Percentiles rank a stretch among this genome's conserved stretches.
Conservation (phyloP, 2,797 vertebrate species). For the Pampus argenteus region DNA sequence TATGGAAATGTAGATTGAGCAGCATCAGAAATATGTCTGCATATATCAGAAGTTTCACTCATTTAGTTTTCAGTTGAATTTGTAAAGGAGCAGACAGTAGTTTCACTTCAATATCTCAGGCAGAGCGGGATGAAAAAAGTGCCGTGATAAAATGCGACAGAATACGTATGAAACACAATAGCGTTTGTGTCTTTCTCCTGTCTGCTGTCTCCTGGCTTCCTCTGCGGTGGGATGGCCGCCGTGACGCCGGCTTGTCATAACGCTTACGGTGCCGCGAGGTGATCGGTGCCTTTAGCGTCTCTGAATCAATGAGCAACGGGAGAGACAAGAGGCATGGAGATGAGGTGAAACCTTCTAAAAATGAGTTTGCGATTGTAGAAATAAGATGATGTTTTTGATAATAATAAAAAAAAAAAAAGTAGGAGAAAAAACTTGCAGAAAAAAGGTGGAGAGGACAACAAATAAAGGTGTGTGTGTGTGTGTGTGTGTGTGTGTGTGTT, state of each 20-base stretch:
- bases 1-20: conserved; percentile 4
- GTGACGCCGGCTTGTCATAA: conserved; percentile 46
- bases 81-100: not conserved
- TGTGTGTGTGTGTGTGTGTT: conserved; percentile 24
- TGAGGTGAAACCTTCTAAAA: not conserved
- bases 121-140: not conserved
- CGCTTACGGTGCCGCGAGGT: conserved; percentile 11
- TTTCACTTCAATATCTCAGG: conserved; percentile 3
- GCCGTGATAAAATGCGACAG: conserved; percentile 5
- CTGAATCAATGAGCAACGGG: conserved; percentile 1
- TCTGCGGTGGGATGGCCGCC: conserved; percentile 10
- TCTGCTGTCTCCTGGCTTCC: conserved; percentile 18
- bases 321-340: not conserved
- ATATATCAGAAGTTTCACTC: not conserved
- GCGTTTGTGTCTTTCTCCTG: conserved; percentile 1
- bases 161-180: conserved; percentile 6
- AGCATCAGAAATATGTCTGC: conserved; percentile 2
- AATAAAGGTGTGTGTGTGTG: conserved; percentile 9
- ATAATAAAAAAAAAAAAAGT: not conserved
- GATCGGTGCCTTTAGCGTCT: conserved; percentile 44
- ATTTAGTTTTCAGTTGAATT: not conserved
- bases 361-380: not conserved
- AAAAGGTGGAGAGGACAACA: conserved; percentile 38
- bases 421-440: conserved; percentile 14
- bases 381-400: not conserved